Evolutionary conservation across 2,797 vertebrate species (phyloP), one percentile per base, ranked within the genome.

Genomic region (Uromys caudimaculatus): DNA sequence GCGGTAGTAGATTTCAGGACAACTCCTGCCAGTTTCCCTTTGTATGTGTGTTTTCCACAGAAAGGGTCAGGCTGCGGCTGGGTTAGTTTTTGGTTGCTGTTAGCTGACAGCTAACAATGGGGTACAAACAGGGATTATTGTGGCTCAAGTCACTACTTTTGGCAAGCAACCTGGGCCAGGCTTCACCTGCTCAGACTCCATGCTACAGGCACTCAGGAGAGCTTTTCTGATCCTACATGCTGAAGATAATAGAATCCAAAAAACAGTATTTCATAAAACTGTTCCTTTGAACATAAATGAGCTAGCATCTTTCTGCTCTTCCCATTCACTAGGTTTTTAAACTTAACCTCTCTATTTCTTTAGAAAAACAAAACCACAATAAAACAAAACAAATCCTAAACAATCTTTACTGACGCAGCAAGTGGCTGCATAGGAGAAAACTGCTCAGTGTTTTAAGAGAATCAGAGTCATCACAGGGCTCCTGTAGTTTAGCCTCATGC

Each of bases 21-120:
- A 83, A 90, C 91, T 88, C 94, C 76, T 78, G 92, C 95, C 96
- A 84, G 94, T 95, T 94, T 94, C 93, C 93, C 71, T 71, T 87
- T 82, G 94, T 88, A 60, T 44, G 58, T 89, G 89, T 76, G 89
- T 52, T 88, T 91, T 89, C 89, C 91, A 89, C n/a, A 89, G 93
- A 94, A 96, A 96, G 76, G 50, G 90, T 90, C 92, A 94, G 95
- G 79, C 76, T 91, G 73, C 3, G 2, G 32, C 89, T 60, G n/a
- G 44, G 86, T 69, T 64, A 0, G 87, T 32, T 89, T 94, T 6
- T 67, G 44, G 21, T 71, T 78, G 90, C 29, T 82, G 89, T 84
- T 85, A 82, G 78, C 60, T 83, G 94, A 83, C 41, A 82, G 58
- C 38, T 89, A 60, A 29, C 6, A 79, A 88, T 75, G 82, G 76